Evolutionary conservation across 2,113 vertebrate genomes (phyloP).

Genomic region (Chaenocephalus aceratus): DNA sequence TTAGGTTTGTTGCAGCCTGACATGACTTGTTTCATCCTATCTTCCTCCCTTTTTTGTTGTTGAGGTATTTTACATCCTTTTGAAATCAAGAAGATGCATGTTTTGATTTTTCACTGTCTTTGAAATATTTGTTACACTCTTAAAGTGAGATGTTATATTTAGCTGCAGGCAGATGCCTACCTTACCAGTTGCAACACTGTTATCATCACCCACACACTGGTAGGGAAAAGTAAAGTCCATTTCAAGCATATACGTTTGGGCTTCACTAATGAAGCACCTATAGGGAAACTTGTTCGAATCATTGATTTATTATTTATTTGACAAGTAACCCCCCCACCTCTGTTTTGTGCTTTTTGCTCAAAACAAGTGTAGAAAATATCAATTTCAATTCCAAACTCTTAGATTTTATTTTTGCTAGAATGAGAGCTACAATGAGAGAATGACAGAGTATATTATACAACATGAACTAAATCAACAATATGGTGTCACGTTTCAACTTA

Average conservation of each 20-base stretch:
- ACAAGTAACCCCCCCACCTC: neutral
- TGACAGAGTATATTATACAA: too few relatives aligned
- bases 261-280: conserved; percentile 54
- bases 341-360: conserved; percentile 13
- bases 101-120: conserved; percentile 1
- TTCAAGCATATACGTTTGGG: conserved; percentile 32
- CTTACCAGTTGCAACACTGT: conserved; percentile 7
- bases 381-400: neutral
- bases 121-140: conserved; percentile 4
- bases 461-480: neutral
- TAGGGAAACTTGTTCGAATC: conserved; percentile 32
- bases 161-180: conserved; percentile 26
- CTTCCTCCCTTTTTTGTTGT: neutral
- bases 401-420: neutral
- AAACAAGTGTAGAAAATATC: conserved; percentile 4
- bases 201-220: conserved; percentile 20
- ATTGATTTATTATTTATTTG: conserved; percentile 32
- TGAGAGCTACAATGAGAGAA: neutral
- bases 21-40: neutral
- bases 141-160: conserved; percentile 20
- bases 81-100: neutral
- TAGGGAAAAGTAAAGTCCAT: neutral
- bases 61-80: conserved; percentile 5
- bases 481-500: neutral
- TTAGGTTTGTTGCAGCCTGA: conserved; percentile 22